Evolutionary conservation across 2,113 vertebrate species (phyloP), one percentile per base, ranked within the genome.

Genomic region (Sisor rabdophorus): DNA sequence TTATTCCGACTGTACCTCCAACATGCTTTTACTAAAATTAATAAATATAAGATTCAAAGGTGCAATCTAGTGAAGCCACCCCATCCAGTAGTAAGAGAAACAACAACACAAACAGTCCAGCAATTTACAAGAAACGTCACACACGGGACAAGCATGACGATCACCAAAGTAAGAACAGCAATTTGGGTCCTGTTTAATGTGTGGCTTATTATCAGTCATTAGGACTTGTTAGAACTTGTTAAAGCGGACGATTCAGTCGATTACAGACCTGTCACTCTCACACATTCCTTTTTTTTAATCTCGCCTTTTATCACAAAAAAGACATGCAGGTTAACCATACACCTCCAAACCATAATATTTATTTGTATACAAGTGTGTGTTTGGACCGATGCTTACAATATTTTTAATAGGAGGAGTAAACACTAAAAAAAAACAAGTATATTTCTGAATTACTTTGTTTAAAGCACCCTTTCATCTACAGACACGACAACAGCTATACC

Each of bases 81-180:
- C 1, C 16, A 5, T 20, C 6, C 50, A 32, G 10, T n/a, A 24
- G 11, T 54, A 1, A 12, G 52, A 19, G n/a, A 63, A 52, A 16
- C 50, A 36, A 53, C 36, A 6, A n/a, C 36, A 15, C 11, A 3
- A 48, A 17, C 20, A 22, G 54, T 22, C 10, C 9, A 47, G 30
- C 44, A 72, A 52, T 17, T 6, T 22, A 50, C 84, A 58, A 26
- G 15, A 6, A 16, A 55, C 11, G 56, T 52, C 17, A 15, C 73
- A 84, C 54, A 81, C 86, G 83, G 86, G 84, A 88, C 86, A 84
- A 85, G 74, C 80, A 73, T 80, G 84, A 84, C 80, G 85, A 86
- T 84, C 78, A 83, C 83, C 90, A 90, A 89, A 87, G 90, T 88
- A 88, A 78, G 81, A 79, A 78, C 75, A 11, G 78, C 81, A 89